Evolutionary conservation across 2,797 vertebrate species (phyloP), one percentile per base, ranked within the genome.

Genomic region (Notamacropus eugenii): DNA sequence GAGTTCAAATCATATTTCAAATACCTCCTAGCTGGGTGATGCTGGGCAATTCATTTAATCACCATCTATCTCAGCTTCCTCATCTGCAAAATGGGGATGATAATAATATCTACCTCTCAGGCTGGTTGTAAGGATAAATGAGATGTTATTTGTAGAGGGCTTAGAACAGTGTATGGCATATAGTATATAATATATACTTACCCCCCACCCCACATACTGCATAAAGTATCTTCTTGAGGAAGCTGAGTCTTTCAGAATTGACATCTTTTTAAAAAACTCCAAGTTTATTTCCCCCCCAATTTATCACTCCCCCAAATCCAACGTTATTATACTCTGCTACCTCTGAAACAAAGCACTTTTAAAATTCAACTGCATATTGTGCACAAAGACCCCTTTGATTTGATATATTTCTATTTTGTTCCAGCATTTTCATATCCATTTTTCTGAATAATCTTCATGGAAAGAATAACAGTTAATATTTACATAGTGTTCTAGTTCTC

Each of bases 171-270:
- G 19, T 3, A 82, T 27, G 22, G 2, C 8, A 82, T 22, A 46
- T 24, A 46, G 22, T 50, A 87, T 9, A 46, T 1, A 74, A 74
- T n/a, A 74, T 4, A 74, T n/a, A 16, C 14, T 62, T 62, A 74
- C 2, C n/a, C 16, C 62, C 4, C 34, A 6, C 4, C 34, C 14
- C 34, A 40, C 0, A 8, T n/a, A 19, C 4, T 16, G 0, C 34
- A 19, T 19, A 22, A 74, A n/a, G 5, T 34, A 74, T 14, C 19
- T 50, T 87, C 22, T 87, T 27, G 74, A 87, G 22, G 24, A 87
- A 50, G 74, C 8, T 27, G 2, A 46, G 9, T 46, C 9, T 50
- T 27, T 46, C 1, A 50, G 74, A 82, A 27, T 50, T 50, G 40
- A 46, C 24, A 46, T 46, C 11, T 24, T 46, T 87, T 50, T 50